Base-by-base conservation (phyloP, 1,140 invertebrate species). In the Zaprionus ornatus region DNA sequence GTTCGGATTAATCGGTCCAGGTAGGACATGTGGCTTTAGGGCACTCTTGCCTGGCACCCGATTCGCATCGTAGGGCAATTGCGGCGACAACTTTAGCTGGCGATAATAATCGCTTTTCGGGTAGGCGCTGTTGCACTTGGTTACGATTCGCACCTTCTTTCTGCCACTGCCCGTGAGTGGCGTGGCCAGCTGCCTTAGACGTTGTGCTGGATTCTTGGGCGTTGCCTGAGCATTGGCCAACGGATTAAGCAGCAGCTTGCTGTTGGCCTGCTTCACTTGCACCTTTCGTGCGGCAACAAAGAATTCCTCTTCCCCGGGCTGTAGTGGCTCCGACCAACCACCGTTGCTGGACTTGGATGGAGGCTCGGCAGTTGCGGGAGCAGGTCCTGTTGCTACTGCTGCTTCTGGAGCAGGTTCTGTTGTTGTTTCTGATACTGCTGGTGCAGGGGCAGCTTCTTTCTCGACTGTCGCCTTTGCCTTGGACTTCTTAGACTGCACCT, bases 1-100 rank as follows among this genome's bases (percentile, higher is more conserved):
- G 86, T 96, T 96, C 19, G 96, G 96, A 93, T 97, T 96, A 21
- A 96, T 95, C 0, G 95, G 96, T n/a, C 95, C 96, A 0, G 95
- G 94, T n/a, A 95, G 93, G 0, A 94, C 94, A 71, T 94, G 94
- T 0, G 94, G 93, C 88, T 97, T 97, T 1, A 97, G 84, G 27
- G 96, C 94, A 15, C 96, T 95, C 73, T 95, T 95, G 0, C 85
- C 82, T 0, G 96, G 96, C 82, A 94, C 95, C 42, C 94, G 95
- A 63, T 93, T 94, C 4, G 95, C 94, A 87, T 97, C 96, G 66
- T 94, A 97, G 0, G 96, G 96, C 75, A 96, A 94, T n/a, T 93
- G 94, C 0, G 96, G 96, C 57, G 95, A 96, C 68, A 94, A 93
- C 67, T 94, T 93, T 3, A 97, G 92, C 82, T 95, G 95, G 21